These are phyloP conservation scores for Saccopteryx bilineata DNA, from an alignment of 2,113 vertebrate species.

Conservation along the genomic window DNA sequence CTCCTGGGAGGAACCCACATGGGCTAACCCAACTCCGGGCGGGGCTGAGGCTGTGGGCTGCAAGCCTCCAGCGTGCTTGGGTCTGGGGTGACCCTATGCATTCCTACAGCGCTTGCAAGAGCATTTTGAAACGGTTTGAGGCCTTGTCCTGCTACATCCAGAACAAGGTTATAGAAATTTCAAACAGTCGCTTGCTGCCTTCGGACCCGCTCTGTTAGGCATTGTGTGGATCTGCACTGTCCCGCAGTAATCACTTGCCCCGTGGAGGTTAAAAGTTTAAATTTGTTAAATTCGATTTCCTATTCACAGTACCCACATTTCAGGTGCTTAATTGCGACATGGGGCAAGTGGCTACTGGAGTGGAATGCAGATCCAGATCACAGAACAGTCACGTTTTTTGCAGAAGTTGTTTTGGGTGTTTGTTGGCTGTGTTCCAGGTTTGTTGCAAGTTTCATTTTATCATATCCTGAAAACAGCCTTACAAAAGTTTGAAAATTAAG, in stretches of 20 bases:
- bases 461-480: not conserved
- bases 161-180: constrained; percentile 88
- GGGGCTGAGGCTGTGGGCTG: not conserved
- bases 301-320: accelerated
- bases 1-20: not conserved
- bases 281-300: not conserved
- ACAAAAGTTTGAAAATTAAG: not conserved
- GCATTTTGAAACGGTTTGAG: constrained; percentile 88
- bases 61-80: constrained; percentile 84
- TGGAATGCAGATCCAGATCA: no score
- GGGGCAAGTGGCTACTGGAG: not conserved
- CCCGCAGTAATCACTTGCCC: not conserved
- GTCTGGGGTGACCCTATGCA: constrained; percentile 84
- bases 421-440: not conserved
- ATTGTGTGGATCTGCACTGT: not conserved
- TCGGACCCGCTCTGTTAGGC: no score
- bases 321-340: not conserved
- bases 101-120: constrained; percentile 89
- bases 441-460: not conserved
- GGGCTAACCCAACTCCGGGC: no score
- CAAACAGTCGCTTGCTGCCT: constrained; percentile 71
- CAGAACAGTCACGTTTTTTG: not conserved
- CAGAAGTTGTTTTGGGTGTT: not conserved
- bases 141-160: constrained; percentile 82
- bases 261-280: not conserved